phyloP scores from a whole-genome alignment of 2,888 invertebrate species.

The Chymomyza amoena region DNA sequence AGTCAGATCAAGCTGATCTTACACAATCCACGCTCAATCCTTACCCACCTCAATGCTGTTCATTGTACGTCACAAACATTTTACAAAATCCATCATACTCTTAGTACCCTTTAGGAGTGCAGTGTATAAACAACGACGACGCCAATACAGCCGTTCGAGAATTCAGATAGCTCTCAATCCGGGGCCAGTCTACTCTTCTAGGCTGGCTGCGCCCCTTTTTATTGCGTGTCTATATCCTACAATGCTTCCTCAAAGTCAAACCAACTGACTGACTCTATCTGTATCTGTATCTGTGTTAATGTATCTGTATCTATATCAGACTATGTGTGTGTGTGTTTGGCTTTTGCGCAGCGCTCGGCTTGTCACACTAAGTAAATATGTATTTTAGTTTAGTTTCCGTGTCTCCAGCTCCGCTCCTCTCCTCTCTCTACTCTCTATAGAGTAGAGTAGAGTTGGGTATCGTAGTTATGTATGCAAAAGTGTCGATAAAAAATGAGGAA shows the following conservation, averaged over 20 bases:
- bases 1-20: no score
- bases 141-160: neutral
- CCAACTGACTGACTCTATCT: slow-evolving; percentile 8
- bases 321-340: slow-evolving; percentile 12
- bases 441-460: neutral
- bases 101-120: no score
- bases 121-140: neutral
- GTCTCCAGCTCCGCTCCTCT: neutral
- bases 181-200: neutral
- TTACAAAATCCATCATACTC: no score
- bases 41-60: no score
- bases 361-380: slow-evolving; percentile 7
- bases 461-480: neutral
- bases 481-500: neutral
- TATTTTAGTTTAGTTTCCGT: neutral
- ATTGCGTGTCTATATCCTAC: slow-evolving; percentile 10
- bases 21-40: no score
- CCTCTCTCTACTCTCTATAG: no score
- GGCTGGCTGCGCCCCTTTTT: neutral
- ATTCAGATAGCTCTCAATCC: neutral
- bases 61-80: no score
- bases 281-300: slow-evolving; percentile 21
- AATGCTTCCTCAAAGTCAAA: slow-evolving; percentile 11
- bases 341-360: slow-evolving; percentile 17
- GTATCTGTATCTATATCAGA: slow-evolving; percentile 6